Base-by-base conservation (phyloP, 1,140 invertebrate species). In the Trichonephila clavata region DNA sequence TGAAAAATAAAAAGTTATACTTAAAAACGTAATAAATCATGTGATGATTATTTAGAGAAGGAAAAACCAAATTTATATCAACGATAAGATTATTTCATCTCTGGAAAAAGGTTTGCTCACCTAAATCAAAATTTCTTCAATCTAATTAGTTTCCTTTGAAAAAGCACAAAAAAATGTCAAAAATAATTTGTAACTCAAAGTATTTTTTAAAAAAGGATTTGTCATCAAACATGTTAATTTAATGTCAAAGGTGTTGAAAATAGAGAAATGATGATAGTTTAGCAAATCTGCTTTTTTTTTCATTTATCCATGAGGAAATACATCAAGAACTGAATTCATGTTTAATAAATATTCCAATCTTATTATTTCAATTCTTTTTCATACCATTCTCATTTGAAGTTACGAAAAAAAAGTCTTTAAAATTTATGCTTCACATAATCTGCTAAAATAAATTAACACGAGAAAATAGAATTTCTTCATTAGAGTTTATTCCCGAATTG, bases 381-480 rank as follows among this genome's bases (percentile, higher is more conserved):
- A 32, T 13, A 83, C 21, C 81, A 16, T 21, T 86, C 39, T 18
- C 86, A 27, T 50, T 59, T 6, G 50, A 24, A 83, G 20, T n/a
- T 7, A 57, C 21, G 21, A 86, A 86, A 77, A 90, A n/a, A 90
- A 90, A 90, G 39, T 27, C 24, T 24, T n/a, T 80, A 43, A 71
- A 90, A 90, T 24, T 59, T 57, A 77, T 57, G 27, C 43, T 68
- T 90, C 50, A 32, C 24, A 77, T 83, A 91, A 91, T 91, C 89
- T 83, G 77, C 43, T 91, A 91, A 91, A 91, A 63, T 83, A 91
- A 91, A 91, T 91, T 91, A 91, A n/a, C 77, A 63, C 16, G 57
- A 83, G 16, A 71, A 68, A 91, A 83, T 91, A 57, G 27, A 90
- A 50, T 91, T 91, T 91, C 89, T 91, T 91, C 89, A 91, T 91